Evolutionary conservation across 2,888 invertebrate genomes (phyloP), one percentile per base, ranked within the genome.

Genomic region (Venusia cambrica): DNA sequence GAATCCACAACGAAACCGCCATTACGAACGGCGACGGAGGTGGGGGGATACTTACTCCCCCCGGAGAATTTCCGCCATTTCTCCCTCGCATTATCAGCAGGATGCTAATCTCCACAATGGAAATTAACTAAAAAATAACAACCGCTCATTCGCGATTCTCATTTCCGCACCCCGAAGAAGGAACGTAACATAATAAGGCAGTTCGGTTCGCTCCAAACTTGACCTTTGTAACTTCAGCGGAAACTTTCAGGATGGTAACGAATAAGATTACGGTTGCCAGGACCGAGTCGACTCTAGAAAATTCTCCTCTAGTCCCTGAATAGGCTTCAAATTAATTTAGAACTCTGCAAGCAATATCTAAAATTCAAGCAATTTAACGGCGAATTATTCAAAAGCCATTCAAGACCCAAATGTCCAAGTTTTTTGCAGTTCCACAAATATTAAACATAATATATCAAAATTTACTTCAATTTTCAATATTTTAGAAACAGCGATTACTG

Each of bases 61-160:
- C 51, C 53, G 44, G 57, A 62, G 59, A 73, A 71, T 74, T 69
- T 74, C 78, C 75, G 70, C 50, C 55, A 43, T 54, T 59, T 51
- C 49, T 46, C 41, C 44, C 49, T 38, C 51, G 20, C 50, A 61
- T 69, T 69, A 70, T 58, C 65, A 52, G 50, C 60, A 63, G 69
- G 66, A 73, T 64, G 61, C 70, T 71, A 71, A 76, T 75, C 69
- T 66, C 58, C 59, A 70, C 67, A 75, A 73, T 67, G 67, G 59
- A 66, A 71, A 68, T 66, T 55, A 59, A 54, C 56, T 58, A 39
- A 43, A 57, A 51, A 55, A 54, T 53, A 57, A 62, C 60, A 54
- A 56, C 40, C 36, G 32, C 43, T 32, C 35, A 38, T 45, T 53
- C 38, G 43, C 43, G 31, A 49, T 21, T 47, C 46, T 50, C 48